Percentiles rank a stretch among this genome's conserved stretches.
phyloP scores from a whole-genome alignment of 2,113 vertebrate genomes.

The Rhinoderma darwinii region DNA sequence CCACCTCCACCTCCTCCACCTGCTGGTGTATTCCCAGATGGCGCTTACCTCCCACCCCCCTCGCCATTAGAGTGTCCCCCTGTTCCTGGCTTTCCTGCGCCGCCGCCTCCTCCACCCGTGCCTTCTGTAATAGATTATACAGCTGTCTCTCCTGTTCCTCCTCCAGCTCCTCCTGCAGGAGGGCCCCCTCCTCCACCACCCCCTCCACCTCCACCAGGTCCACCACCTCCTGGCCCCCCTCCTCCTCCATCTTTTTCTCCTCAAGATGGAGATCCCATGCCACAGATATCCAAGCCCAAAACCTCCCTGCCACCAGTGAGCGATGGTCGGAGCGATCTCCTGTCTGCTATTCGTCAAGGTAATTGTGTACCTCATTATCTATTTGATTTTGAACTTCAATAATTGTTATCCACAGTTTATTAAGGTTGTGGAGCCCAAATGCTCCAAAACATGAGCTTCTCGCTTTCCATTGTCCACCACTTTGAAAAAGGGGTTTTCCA shows the following conservation, averaged over 20 bases:
- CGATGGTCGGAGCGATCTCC: slow-evolving; percentile 86
- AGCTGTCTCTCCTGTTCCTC: slow-evolving; percentile 67
- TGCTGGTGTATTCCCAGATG: slow-evolving; percentile 71
- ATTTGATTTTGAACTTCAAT: not conserved
- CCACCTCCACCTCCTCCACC: slow-evolving; percentile 83
- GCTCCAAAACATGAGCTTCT: not conserved
- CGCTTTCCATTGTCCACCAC: no score
- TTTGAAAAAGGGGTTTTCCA: no score
- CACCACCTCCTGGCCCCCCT: slow-evolving; percentile 73
- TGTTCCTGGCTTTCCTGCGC: slow-evolving; percentile 74
- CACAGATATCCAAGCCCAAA: slow-evolving; percentile 76
- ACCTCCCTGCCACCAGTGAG: slow-evolving; percentile 78
- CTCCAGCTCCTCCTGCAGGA: slow-evolving; percentile 65
- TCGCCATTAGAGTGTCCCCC: slow-evolving; percentile 74
- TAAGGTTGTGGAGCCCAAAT: not conserved
- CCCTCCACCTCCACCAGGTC: slow-evolving; percentile 78
- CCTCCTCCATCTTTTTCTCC: slow-evolving; percentile 63
- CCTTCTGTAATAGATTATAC: slow-evolving; percentile 69
- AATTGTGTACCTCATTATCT: not conserved
- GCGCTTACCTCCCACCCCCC: slow-evolving; percentile 72
- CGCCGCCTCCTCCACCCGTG: slow-evolving; percentile 77
- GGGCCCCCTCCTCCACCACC: slow-evolving; percentile 79
- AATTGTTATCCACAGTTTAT: not conserved
- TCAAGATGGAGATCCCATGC: slow-evolving; percentile 8
- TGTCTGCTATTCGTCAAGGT: slow-evolving; percentile 96